Base-by-base conservation (phyloP, 2,797 vertebrate genomes). In the Chiroxiphia lanceolata region DNA sequence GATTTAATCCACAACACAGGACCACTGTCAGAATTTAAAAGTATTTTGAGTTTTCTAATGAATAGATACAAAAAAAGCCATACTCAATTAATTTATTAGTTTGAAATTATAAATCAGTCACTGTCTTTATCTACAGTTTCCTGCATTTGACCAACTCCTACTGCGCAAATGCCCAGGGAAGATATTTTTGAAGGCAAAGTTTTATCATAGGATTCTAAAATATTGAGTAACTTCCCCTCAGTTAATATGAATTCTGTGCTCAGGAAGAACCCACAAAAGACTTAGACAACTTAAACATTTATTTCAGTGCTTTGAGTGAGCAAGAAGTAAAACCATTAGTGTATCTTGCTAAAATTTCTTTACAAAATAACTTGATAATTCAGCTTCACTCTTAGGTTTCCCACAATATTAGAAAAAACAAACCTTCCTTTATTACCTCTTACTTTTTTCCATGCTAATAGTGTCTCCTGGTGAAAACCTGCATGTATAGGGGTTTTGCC, bases 181-280 rank as follows among this genome's bases (percentile, higher is more conserved):
- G 99, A 96, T 94, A 98, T 97, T 87, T 95, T 97, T 60, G 98
- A 98, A 27, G 98, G 96, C 34, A 98, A 95, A 17, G 89, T 89
- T 95, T 96, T 98, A 93, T 98, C 98, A 14, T 97, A 98, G 83
- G 97, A 98, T 81, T 98, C 98, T 50, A 97, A 97, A 83, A 98
- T 91, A 56, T 98, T 98, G 95, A 98, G 98, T 87, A 98, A 97
- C 53, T 98, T 98, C 42, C 97, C 96, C 81, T 98, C 98, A 0
- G 98, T 98, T 40, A 98, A 98, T 97, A 79, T 94, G 92, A 33
- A 98, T 82, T 25, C 94, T 92, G 81, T 97, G 98, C 33, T 97
- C 96, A 7, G 54, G 79, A 80, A 98, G 97, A 83, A 98, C 97
- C 98, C 98, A 95, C 50, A 80, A 92, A 87, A 91, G 34, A 79